Evolutionary conservation across 1,140 invertebrate genomes (phyloP), one percentile per base, ranked within the genome.

Genomic region (Nomia melanderi): DNA sequence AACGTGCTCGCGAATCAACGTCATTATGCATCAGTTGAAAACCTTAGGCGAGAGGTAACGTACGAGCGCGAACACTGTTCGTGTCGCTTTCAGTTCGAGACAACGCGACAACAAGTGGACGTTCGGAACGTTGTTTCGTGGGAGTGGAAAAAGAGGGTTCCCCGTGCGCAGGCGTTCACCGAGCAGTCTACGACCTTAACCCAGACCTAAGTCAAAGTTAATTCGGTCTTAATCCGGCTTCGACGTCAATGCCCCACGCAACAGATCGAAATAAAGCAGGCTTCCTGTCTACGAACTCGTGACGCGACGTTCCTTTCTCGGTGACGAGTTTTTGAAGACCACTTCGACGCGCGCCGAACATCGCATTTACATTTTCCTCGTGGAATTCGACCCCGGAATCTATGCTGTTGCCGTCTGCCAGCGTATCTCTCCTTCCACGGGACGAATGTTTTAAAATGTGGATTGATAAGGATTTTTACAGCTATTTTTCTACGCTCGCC

Each of bases 141-240:
- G 59, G 12, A 33, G 8, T 23, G 31, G 11, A 50, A 8, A 23
- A 33, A 64, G 12, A 20, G 14, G 5, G 14, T 57, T 12, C 25
- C 9, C 7, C 0, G 27, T 7, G 72, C 72, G 62, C 72, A 57
- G 12, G 72, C 62, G 67, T 59, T 54, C n/a, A 7, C 1, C 17
- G 25, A 33, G 1, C 41, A 11, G 50, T 53, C 72, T 57, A 25
- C 27, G 72, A 57, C 72, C 72, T 74, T 74, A 74, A 74, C 72
- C 72, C 72, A 66, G 72, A 74, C 72, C 72, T 74, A 54, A 66
- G 50, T 41, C 72, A 74, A 74, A 74, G 27, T 66, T 74, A 74
- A 74, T 57, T 66, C 60, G 60, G 20, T 50, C 72, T 74, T 74
- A 66, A 74, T 66, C 47, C 62, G 23, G 36, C 33, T n/a, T 11